Evolutionary conservation across 2,888 invertebrate species (phyloP).

Genomic region (Chrysolina americana): DNA sequence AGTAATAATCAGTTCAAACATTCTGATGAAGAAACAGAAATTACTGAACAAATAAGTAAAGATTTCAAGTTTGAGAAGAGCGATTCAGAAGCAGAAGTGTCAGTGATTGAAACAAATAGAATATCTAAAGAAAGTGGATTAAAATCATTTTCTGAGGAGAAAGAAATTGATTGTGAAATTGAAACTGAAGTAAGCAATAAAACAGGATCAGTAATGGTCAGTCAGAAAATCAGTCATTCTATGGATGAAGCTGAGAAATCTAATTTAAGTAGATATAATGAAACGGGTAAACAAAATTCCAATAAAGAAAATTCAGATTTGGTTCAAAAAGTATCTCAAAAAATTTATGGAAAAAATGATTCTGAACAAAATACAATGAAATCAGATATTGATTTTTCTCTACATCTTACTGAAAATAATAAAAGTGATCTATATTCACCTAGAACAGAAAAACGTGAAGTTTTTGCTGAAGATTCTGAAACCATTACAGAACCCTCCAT

Average conservation of each 20-base stretch:
- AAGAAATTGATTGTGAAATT: background rate
- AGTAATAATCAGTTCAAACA: constrained; percentile 46
- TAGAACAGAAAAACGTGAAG: background rate
- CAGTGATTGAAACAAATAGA: constrained; percentile 45
- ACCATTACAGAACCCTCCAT: background rate
- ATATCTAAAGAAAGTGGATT: constrained; percentile 8
- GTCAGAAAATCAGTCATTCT: background rate
- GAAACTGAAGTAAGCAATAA: background rate
- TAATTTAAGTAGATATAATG: background rate
- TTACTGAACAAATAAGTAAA: constrained; percentile 28
- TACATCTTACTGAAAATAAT: background rate
- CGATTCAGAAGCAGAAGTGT: constrained; percentile 42
- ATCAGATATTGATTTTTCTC: background rate
- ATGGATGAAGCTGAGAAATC: background rate
- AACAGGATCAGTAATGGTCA: background rate
- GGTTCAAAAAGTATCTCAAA: background rate
- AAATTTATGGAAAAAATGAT: background rate
- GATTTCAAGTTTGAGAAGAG: constrained; percentile 33
- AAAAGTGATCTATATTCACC: background rate
- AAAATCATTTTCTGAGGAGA: background rate
- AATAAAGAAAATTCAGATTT: constrained; percentile 1
- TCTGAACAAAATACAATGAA: background rate
- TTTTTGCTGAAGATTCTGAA: background rate
- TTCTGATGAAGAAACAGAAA: constrained; percentile 29
- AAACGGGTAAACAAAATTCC: constrained; percentile 10